Percentiles rank a stretch among this genome's conserved stretches.
Evolutionary conservation across 2,888 invertebrate species (phyloP).

Genomic region (Hyles lineata): DNA sequence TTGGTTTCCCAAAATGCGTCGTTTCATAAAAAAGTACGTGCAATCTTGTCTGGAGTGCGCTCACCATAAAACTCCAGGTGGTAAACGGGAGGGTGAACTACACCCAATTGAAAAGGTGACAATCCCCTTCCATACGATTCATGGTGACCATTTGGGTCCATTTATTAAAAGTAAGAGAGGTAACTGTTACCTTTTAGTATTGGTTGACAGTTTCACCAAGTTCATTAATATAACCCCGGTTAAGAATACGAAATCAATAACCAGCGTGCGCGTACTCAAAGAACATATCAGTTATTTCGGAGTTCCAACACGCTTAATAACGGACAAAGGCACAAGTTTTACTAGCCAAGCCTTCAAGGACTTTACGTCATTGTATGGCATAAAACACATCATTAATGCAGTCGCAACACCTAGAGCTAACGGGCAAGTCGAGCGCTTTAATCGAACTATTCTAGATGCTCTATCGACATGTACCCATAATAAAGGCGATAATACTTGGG

Average conservation of each 20-base stretch:
- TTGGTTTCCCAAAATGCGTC: too few relatives aligned
- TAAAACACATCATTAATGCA: not conserved
- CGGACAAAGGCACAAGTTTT: not conserved
- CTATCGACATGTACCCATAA: too few relatives aligned
- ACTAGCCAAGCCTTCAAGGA: not conserved
- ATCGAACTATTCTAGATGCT: not conserved
- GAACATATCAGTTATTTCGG: too few relatives aligned
- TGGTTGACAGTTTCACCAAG: conserved; percentile 34
- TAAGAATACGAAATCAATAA: not conserved
- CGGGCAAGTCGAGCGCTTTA: not conserved
- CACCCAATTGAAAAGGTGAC: conserved; percentile 40
- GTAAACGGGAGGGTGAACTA: conserved; percentile 37
- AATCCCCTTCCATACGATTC: conserved; percentile 44
- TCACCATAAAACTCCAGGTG: conserved; percentile 33
- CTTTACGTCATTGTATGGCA: not conserved
- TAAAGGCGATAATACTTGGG: too few relatives aligned
- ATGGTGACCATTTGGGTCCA: conserved; percentile 43
- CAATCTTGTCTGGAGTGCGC: not conserved
- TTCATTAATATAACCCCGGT: not conserved
- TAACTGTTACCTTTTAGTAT: conserved; percentile 31
- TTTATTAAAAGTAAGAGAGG: conserved; percentile 32
- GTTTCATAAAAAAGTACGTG: too few relatives aligned
- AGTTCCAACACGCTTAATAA: not conserved
- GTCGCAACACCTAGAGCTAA: not conserved
- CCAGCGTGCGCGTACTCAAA: not conserved